Conservation (phyloP, 1,140 invertebrate species). For the Ceratina japonica region DNA sequence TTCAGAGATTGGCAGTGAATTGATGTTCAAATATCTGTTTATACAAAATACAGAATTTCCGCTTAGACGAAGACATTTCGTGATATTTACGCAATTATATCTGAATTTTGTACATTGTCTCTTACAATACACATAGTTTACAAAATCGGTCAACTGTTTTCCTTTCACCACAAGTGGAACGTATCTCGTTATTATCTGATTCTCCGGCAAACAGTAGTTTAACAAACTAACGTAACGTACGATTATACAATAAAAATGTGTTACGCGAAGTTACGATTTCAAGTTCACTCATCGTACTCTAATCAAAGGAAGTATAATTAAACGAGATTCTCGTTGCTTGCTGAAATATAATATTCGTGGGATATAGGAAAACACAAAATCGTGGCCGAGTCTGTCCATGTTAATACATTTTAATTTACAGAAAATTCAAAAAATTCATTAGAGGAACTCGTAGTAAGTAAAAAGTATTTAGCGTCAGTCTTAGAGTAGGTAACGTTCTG, state of each 20-base stretch:
- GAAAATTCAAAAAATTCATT: too few species aligned
- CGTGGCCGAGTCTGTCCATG: conserved; percentile 8
- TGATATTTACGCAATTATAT: background rate
- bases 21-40: background rate
- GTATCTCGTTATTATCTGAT: too few species aligned
- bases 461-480: too few species aligned
- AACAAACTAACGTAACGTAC: background rate
- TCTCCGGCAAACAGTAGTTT: background rate
- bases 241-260: background rate
- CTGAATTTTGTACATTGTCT: background rate
- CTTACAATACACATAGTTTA: conserved; percentile 18
- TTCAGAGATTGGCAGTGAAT: background rate
- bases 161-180: background rate
- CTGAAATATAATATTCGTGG: conserved; percentile 22
- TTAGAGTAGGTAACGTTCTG: background rate
- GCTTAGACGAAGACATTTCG: background rate
- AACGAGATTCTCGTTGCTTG: conserved; percentile 3
- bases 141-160: background rate
- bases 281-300: background rate
- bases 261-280: background rate
- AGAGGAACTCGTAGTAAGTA: too few species aligned
- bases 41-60: conserved; percentile 9
- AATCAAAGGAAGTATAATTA: background rate
- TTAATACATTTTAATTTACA: background rate
- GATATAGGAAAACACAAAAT: conserved; percentile 27